These are phyloP conservation scores for Argyra leucocephala DNA, from an alignment of 2,888 invertebrate genomes.

Conservation along the genomic window DNA sequence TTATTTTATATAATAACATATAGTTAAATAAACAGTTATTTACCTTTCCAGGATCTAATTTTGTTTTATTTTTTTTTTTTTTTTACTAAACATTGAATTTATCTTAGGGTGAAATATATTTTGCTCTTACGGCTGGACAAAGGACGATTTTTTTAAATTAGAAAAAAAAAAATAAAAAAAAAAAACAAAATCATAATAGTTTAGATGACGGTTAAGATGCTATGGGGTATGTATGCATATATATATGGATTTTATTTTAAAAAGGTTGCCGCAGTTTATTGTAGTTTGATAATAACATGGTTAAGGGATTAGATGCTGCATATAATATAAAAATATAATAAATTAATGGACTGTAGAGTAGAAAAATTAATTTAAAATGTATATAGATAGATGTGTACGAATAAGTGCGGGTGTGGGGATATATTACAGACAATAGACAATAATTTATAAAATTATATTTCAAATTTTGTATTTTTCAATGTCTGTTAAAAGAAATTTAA, in stretches of 20 bases:
- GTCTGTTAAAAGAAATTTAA: too few relatives aligned
- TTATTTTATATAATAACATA: not conserved
- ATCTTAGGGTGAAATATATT: not conserved
- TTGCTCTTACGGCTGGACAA: not conserved
- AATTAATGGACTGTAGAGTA: not conserved
- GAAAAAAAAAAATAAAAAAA: not conserved
- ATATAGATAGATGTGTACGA: too few relatives aligned
- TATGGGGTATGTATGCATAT: not conserved
- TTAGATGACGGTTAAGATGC: not conserved
- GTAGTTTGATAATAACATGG: too few relatives aligned
- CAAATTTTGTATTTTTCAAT: too few relatives aligned
- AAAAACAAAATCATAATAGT: too few relatives aligned
- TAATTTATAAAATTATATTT: too few relatives aligned
- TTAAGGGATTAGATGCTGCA: too few relatives aligned
- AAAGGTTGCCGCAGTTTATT: too few relatives aligned
- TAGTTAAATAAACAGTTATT: not conserved
- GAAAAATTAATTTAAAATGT: not conserved
- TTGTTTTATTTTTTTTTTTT: too few relatives aligned
- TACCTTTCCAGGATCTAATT: not conserved
- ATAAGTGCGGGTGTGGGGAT: too few relatives aligned
- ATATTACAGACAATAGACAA: too few relatives aligned
- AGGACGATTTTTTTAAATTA: not conserved
- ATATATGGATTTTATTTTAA: too few relatives aligned
- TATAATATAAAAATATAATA: not conserved
- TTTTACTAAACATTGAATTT: not conserved